Percentiles rank a stretch among this genome's conserved stretches.
Evolutionary conservation across 2,888 invertebrate species (phyloP).

Genomic region (Phragmatobia fuliginosa): DNA sequence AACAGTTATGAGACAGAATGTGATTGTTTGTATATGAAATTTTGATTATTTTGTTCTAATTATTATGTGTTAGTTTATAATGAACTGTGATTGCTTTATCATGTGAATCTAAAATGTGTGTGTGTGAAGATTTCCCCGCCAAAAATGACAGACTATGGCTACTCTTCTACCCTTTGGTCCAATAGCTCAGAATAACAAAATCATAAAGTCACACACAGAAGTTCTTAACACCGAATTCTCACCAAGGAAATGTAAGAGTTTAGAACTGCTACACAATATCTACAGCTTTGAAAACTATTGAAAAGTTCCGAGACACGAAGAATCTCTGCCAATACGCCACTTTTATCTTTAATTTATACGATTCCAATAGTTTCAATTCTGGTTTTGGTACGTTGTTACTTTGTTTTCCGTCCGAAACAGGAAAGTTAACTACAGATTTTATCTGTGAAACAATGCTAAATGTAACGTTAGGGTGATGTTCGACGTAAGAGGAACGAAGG

Average conservation of each 20-base stretch:
- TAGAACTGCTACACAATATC: not conserved
- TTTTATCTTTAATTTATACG: slow-evolving; percentile 1
- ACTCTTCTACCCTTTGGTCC: too few relatives aligned
- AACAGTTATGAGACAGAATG: too few relatives aligned
- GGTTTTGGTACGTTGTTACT: not conserved
- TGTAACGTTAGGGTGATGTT: slow-evolving; percentile 6
- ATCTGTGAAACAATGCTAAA: slow-evolving; percentile 9
- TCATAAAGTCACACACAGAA: not conserved
- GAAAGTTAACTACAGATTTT: slow-evolving; percentile 13
- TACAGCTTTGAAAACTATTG: not conserved
- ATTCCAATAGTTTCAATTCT: slow-evolving; percentile 3
- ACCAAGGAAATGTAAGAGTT: not conserved
- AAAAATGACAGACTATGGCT: too few relatives aligned
- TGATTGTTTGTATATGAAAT: too few relatives aligned
- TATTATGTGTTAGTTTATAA: too few relatives aligned
- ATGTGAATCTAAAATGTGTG: too few relatives aligned
- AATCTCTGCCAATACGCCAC: not conserved
- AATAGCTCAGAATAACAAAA: not conserved
- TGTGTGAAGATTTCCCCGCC: too few relatives aligned
- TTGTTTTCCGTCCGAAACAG: slow-evolving; percentile 9
- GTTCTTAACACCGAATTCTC: not conserved
- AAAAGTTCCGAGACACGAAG: not conserved
- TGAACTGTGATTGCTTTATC: too few relatives aligned
- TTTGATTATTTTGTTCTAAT: not conserved
- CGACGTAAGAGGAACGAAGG: not conserved